Evolutionary conservation across 2,797 vertebrate genomes (phyloP).

Genomic region (Lithobates sylvaticus): DNA sequence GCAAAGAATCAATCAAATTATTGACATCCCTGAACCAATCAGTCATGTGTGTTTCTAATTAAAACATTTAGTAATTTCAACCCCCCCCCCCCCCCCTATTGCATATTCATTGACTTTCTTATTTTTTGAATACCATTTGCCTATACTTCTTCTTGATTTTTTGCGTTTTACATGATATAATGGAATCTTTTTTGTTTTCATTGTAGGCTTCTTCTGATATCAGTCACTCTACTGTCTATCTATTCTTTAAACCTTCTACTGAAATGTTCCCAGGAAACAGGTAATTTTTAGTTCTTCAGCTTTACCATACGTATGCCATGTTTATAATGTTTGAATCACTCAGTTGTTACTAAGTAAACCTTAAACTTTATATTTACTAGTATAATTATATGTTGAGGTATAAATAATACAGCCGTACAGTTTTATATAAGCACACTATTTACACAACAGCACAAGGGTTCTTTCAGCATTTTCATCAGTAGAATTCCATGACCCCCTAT

Average conservation of each 20-base stretch:
- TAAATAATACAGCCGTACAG: neutral
- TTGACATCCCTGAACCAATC: too few species aligned
- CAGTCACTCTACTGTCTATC: constrained; percentile 78
- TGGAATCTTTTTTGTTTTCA: constrained; percentile 6
- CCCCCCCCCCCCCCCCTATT: too few species aligned
- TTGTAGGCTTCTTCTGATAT: constrained; percentile 78
- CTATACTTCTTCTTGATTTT: neutral
- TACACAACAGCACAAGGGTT: neutral
- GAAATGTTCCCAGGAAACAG: constrained; percentile 80
- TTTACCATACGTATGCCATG: neutral
- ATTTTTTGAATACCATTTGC: neutral
- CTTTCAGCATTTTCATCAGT: neutral
- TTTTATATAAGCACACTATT: neutral
- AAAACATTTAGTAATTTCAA: too few species aligned
- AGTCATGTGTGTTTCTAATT: too few species aligned
- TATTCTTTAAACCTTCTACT: constrained; percentile 83
- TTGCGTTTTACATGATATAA: neutral
- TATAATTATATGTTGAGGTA: neutral
- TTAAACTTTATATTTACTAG: neutral
- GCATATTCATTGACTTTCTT: neutral
- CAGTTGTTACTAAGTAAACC: neutral
- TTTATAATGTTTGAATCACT: neutral
- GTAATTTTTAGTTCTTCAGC: constrained; percentile 65
- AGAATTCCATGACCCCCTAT: neutral
- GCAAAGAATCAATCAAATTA: too few species aligned